Conservation (phyloP, 2,888 invertebrate species). For the Sinodicranocentrus sp. region DNA sequence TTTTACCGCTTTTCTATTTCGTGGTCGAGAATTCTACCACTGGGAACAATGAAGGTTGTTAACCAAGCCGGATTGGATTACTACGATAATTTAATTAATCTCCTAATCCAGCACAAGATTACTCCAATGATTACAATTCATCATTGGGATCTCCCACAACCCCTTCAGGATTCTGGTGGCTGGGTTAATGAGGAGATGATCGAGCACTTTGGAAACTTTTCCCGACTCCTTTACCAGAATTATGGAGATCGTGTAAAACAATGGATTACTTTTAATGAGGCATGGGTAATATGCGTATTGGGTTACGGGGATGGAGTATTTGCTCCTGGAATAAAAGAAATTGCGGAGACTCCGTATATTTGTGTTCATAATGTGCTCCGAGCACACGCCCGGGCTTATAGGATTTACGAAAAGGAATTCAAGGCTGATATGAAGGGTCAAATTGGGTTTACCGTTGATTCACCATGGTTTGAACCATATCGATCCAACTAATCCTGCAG, state of each 20-base stretch:
- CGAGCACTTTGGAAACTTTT: conserved; percentile 70
- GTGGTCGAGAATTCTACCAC: conserved; percentile 79
- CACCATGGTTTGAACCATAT: conserved; percentile 66
- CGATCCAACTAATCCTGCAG: conserved; percentile 37
- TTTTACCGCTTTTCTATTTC: conserved; percentile 79
- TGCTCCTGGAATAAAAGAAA: conserved; percentile 81
- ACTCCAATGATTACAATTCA: conserved; percentile 77
- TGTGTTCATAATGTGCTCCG: conserved; percentile 81
- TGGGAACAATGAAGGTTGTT: conserved; percentile 75
- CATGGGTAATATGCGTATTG: conserved; percentile 69
- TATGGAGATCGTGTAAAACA: conserved; percentile 74
- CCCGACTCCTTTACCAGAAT: conserved; percentile 67
- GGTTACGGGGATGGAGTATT: conserved; percentile 65
- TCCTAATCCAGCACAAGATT: conserved; percentile 67
- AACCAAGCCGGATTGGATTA: conserved; percentile 70
- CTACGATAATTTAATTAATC: conserved; percentile 72
- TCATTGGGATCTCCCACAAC: conserved; percentile 82
- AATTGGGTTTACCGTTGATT: conserved; percentile 74
- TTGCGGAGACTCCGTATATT: conserved; percentile 78
- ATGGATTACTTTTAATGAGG: conserved; percentile 76
- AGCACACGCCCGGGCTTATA: conserved; percentile 84
- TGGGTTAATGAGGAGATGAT: conserved; percentile 72
- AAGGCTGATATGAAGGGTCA: conserved; percentile 76
- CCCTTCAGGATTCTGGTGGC: conserved; percentile 78
- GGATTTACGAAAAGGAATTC: conserved; percentile 82